phyloP scores from a whole-genome alignment of 2,797 vertebrate species.

The Loriculus beryllinus region DNA sequence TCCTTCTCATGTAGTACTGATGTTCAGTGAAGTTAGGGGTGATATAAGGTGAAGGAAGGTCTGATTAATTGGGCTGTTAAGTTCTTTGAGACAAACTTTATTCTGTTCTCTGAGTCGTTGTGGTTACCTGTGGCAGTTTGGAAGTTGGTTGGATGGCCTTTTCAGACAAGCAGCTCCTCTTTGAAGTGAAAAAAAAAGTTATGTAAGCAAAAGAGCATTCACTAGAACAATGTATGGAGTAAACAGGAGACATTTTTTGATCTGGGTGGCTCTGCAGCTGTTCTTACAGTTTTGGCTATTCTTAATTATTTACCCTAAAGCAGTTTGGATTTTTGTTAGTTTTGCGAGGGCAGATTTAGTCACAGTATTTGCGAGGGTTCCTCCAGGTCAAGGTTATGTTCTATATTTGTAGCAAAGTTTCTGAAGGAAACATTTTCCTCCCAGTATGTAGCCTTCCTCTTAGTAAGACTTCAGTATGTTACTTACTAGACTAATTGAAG shows the following conservation, averaged over 20 bases:
- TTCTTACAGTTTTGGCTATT: background rate
- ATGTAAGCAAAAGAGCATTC: background rate
- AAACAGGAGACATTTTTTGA: background rate
- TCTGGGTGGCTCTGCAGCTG: constrained; percentile 3
- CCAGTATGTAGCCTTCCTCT: background rate
- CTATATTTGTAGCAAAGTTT: background rate
- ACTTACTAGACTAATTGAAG: background rate
- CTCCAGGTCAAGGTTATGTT: background rate
- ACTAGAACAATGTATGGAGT: background rate
- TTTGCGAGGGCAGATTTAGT: background rate
- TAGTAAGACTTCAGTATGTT: background rate
- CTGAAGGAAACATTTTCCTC: background rate
- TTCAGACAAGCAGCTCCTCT: constrained; percentile 2
- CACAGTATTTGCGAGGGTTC: background rate
- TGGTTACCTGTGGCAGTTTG: background rate
- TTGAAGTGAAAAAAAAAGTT: background rate
- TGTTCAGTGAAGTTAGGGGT: background rate
- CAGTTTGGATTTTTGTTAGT: background rate
- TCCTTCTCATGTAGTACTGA: background rate
- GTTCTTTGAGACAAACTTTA: background rate
- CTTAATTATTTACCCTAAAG: background rate
- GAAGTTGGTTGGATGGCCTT: background rate
- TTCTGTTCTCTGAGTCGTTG: background rate
- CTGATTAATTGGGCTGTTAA: background rate
- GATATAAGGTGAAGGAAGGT: background rate